Percentiles rank a stretch among this genome's conserved stretches.
phyloP scores from a whole-genome alignment of 2,113 vertebrate genomes.

The Anarrhichthys ocellatus region DNA sequence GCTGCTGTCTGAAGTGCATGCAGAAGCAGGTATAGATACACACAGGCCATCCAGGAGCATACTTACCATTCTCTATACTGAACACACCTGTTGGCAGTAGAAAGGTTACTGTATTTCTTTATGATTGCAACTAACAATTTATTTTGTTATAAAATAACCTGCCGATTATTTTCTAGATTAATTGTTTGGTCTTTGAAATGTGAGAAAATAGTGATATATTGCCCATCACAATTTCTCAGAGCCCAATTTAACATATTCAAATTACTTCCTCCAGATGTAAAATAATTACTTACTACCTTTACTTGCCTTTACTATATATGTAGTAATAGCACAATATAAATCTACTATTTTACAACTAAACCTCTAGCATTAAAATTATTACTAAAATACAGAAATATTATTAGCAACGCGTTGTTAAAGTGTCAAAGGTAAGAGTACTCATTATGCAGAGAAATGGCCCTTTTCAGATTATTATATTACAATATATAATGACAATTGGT shows the following conservation, averaged over 20 bases:
- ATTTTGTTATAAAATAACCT: not conserved
- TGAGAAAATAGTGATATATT: not conserved
- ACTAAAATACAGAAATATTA: not conserved
- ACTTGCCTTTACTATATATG: not conserved
- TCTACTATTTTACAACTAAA: not conserved
- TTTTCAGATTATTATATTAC: not conserved
- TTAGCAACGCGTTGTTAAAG: no score
- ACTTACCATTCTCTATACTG: not conserved
- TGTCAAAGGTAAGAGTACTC: no score
- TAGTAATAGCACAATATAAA: not conserved
- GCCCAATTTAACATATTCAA: not conserved
- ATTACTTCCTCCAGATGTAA: not conserved
- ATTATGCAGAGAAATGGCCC: not conserved
- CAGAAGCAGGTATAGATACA: slow-evolving; percentile 12
- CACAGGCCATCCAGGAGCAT: not conserved
- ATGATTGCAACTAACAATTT: not conserved
- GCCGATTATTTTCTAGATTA: not conserved
- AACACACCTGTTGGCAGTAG: not conserved
- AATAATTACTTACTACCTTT: not conserved
- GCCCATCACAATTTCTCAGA: not conserved
- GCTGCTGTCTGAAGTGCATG: slow-evolving; percentile 25
- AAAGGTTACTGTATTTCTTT: not conserved
- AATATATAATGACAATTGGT: not conserved
- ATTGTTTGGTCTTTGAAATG: not conserved
- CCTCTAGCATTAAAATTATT: not conserved